These are phyloP conservation scores for Eulithis prunata DNA, from an alignment of 2,888 invertebrate species.

Conservation along the genomic window DNA sequence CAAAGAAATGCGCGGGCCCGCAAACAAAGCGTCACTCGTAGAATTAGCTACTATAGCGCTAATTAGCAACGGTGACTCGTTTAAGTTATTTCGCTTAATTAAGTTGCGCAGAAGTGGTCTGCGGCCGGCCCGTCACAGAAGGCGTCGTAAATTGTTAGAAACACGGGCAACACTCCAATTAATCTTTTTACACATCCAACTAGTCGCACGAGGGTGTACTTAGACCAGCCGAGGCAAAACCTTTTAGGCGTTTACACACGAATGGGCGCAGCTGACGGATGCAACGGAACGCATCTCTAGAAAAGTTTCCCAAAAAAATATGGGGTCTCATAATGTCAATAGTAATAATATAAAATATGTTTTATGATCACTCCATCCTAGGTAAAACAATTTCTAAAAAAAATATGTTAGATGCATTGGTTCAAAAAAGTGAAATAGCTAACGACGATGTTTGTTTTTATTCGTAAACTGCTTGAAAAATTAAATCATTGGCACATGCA, in stretches of 20 bases:
- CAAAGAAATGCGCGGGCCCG: conserved; percentile 74
- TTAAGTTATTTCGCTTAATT: conserved; percentile 84
- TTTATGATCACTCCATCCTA: no score
- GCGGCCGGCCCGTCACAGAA: conserved; percentile 76
- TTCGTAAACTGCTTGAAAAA: conserved; percentile 25
- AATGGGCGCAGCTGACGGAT: conserved; percentile 40
- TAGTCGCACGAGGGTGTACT: conserved; percentile 78
- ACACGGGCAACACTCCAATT: conserved; percentile 82
- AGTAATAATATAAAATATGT: no score
- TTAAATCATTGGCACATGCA: conserved; percentile 41
- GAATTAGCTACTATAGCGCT: conserved; percentile 82
- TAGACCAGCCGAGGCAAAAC: conserved; percentile 67
- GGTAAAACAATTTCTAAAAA: no score
- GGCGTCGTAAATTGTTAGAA: conserved; percentile 80
- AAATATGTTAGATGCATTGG: no score
- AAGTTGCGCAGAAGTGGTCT: conserved; percentile 83
- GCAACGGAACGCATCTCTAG: conserved; percentile 24
- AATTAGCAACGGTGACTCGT: conserved; percentile 82
- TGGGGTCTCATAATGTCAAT: neutral
- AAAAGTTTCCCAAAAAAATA: neutral
- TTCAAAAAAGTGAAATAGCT: neutral
- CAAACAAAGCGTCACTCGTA: conserved; percentile 80
- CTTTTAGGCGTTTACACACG: conserved; percentile 67
- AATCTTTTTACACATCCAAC: conserved; percentile 83
- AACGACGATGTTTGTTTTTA: conserved; percentile 1